These are phyloP conservation scores for Hoplostethus mediterraneus DNA, from an alignment of 2,797 vertebrate species.

Conservation along the genomic window DNA sequence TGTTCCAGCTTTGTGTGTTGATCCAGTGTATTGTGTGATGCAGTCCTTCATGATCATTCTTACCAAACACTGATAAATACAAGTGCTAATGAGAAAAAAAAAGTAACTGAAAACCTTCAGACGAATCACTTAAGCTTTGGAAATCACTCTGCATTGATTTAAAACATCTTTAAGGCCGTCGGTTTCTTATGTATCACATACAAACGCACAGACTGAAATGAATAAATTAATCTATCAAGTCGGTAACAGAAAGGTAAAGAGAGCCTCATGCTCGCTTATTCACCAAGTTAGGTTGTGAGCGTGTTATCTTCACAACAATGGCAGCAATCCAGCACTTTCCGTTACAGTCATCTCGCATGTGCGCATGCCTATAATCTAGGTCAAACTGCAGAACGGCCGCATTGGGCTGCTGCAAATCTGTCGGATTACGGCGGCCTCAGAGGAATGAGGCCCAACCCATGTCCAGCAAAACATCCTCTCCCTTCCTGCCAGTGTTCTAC, in stretches of 20 bases:
- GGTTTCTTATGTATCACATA: conserved; percentile 78
- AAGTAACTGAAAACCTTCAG: conserved; percentile 33
- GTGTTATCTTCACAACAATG: conserved; percentile 45
- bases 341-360: conserved; percentile 46
- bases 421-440: conserved; percentile 72
- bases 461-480: conserved; percentile 31
- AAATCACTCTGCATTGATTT: conserved; percentile 70
- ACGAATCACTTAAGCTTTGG: conserved; percentile 66
- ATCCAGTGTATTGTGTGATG: conserved; percentile 52
- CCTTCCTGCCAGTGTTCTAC: conserved; percentile 28
- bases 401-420: conserved; percentile 72
- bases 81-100: conserved; percentile 24
- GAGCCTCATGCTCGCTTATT: neutral
- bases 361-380: conserved; percentile 74
- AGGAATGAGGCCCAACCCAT: conserved; percentile 24
- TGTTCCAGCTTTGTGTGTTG: conserved; percentile 46
- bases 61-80: conserved; percentile 31
- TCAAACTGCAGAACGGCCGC: conserved; percentile 68
- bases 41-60: conserved; percentile 34
- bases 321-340: conserved; percentile 8
- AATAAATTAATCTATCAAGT: conserved; percentile 21
- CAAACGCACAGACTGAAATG: conserved; percentile 63
- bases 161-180: conserved; percentile 85
- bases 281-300: conserved; percentile 41
- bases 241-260: conserved; percentile 24